Percentiles rank a stretch among this genome's conserved stretches.
Evolutionary conservation across 2,113 vertebrate species (phyloP).

Genomic region (Psammodynastes pulverulentus): DNA sequence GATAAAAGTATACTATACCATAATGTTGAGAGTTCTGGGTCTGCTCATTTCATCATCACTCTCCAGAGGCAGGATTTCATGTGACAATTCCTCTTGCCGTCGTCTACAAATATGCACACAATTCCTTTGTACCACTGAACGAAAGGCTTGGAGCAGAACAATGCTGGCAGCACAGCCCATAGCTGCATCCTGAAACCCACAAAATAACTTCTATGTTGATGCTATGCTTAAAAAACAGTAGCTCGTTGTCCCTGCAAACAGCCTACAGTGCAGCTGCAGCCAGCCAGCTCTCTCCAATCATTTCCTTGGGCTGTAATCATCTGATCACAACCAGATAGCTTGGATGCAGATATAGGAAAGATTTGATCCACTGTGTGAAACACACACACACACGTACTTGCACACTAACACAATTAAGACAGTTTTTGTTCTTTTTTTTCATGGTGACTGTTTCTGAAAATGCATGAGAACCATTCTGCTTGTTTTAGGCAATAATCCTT

Average conservation of each 20-base stretch:
- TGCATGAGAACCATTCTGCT: slow-evolving; percentile 36
- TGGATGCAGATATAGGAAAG: slow-evolving; percentile 80
- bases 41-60: slow-evolving; percentile 82
- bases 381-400: slow-evolving; percentile 40
- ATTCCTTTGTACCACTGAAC: slow-evolving; percentile 89
- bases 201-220: slow-evolving; percentile 81
- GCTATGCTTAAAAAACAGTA: slow-evolving; percentile 85
- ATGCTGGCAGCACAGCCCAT: slow-evolving; percentile 97
- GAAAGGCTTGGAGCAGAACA: slow-evolving; percentile 88
- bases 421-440: background rate
- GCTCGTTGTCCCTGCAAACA: slow-evolving; percentile 85
- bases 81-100: slow-evolving; percentile 82
- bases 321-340: slow-evolving; percentile 85
- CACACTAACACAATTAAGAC: slow-evolving; percentile 41
- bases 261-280: slow-evolving; percentile 91
- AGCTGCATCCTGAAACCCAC: slow-evolving; percentile 83
- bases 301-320: slow-evolving; percentile 83
- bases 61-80: slow-evolving; percentile 84
- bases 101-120: slow-evolving; percentile 88
- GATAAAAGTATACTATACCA: slow-evolving; percentile 77
- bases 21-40: slow-evolving; percentile 88
- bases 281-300: slow-evolving; percentile 82
- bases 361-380: slow-evolving; percentile 70
- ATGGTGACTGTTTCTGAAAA: slow-evolving; percentile 46
- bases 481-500: slow-evolving; percentile 42